A percentile compares a stretch with the other conserved stretches of the same genome.
Evolutionary conservation across 2,888 invertebrate genomes (phyloP).

Genomic region (Drosophila gaucha): DNA sequence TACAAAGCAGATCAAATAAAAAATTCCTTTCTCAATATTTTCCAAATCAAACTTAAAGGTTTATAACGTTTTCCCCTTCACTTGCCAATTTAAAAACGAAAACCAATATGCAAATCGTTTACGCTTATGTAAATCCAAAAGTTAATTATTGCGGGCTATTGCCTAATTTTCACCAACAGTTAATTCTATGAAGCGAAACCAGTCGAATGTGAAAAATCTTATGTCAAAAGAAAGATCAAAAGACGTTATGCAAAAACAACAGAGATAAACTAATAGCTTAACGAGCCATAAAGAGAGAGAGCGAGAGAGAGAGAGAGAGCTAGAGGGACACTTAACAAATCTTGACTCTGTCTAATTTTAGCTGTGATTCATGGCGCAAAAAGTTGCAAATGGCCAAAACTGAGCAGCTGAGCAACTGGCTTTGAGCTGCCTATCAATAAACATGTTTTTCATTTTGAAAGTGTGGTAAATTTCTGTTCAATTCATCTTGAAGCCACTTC

Average conservation of each 20-base stretch:
- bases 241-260: constrained; percentile 64
- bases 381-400: constrained; percentile 50
- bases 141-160: constrained; percentile 57
- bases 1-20: background rate
- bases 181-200: constrained; percentile 56
- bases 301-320: background rate
- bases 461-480: constrained; percentile 57
- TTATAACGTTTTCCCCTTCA: constrained; percentile 65
- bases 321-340: constrained; percentile 20
- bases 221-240: constrained; percentile 26
- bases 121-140: constrained; percentile 62
- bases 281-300: background rate
- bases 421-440: constrained; percentile 57
- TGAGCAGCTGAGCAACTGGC: constrained; percentile 30
- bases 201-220: constrained; percentile 21
- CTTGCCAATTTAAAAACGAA: constrained; percentile 51
- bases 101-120: constrained; percentile 19
- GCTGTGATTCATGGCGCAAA: constrained; percentile 65
- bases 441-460: constrained; percentile 64
- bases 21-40: constrained; percentile 24
- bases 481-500: constrained; percentile 24
- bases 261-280: constrained; percentile 19
- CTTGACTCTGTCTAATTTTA: constrained; percentile 68
- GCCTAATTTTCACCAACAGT: constrained; percentile 61
- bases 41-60: constrained; percentile 18